phyloP scores from a whole-genome alignment of 1,140 invertebrate species.

The Aethina tumida region DNA sequence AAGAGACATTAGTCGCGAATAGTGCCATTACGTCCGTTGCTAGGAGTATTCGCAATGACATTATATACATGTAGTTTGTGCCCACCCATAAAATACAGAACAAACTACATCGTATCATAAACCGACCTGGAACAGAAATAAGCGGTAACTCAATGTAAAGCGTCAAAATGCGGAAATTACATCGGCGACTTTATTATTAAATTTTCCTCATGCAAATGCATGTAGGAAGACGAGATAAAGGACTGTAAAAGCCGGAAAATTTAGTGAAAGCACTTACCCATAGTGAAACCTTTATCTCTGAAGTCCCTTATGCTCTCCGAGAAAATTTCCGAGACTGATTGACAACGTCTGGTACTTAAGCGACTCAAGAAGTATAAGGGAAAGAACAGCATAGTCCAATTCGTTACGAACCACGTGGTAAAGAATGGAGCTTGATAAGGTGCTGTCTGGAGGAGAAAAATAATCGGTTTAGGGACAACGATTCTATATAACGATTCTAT shows the following conservation, averaged over 20 bases:
- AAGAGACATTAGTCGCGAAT: slow-evolving; percentile 87
- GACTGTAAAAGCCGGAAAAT: background rate
- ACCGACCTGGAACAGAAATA: slow-evolving; percentile 51
- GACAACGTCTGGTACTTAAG: slow-evolving; percentile 58
- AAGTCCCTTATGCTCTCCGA: slow-evolving; percentile 72
- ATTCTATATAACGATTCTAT: slow-evolving; percentile 1
- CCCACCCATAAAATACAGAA: slow-evolving; percentile 86
- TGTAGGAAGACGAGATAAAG: background rate
- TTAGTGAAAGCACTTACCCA: slow-evolving; percentile 44
- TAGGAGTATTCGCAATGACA: slow-evolving; percentile 71
- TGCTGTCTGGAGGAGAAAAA: slow-evolving; percentile 43
- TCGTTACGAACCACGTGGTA: slow-evolving; percentile 91
- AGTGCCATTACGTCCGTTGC: slow-evolving; percentile 87
- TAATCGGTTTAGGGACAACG: too few relatives aligned
- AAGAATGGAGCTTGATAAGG: slow-evolving; percentile 84
- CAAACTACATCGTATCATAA: slow-evolving; percentile 71
- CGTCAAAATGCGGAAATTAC: background rate
- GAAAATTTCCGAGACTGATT: slow-evolving; percentile 62
- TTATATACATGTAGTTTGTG: slow-evolving; percentile 88
- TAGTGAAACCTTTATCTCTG: slow-evolving; percentile 76
- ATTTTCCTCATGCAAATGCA: background rate
- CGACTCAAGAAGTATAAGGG: slow-evolving; percentile 74
- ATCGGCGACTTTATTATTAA: background rate
- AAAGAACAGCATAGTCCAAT: slow-evolving; percentile 84
- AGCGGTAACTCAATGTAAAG: slow-evolving; percentile 3